Evolutionary conservation across 1,140 invertebrate species (phyloP), one percentile per base, ranked within the genome.

Genomic region (Cylas formicarius): DNA sequence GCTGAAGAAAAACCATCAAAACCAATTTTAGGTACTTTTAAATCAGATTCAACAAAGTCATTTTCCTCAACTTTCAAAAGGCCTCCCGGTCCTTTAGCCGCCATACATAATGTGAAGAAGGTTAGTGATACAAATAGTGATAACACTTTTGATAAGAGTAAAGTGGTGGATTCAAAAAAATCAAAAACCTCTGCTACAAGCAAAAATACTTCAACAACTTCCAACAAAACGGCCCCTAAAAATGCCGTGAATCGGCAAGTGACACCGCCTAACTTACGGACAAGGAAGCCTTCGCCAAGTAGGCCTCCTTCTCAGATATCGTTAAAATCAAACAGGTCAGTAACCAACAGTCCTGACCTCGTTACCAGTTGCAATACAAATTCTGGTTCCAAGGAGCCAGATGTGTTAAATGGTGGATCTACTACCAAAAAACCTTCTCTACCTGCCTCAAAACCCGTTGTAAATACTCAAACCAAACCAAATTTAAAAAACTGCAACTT

Each of bases 271-370:
- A 67, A 67, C 39, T 52, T 74, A 22, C 62, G 62, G 45, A 68
- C 59, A 4, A 65, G 68, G 9, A 67, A 61, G 11, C 50, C 62
- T 18, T 62, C 57, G 10, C 57, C 63, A 6, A 56, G 55, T 13
- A 57, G 57, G 37, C 34, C 55, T 1, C 39, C 48, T 3, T 56
- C 55, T 1, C 67, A 66, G 53, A 65, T 62, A 29, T 40, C 44
- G 10, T 4, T 50, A 3, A 66, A 65, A 42, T 48, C 49, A 24
- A 43, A 52, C 37, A 34, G 49, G 18, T 41, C 53, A 13, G 60
- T 57, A 11, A 57, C 66, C 0, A 82, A 82, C 50, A 81, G 78
- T 63, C 81, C 80, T 0, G 81, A 84, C 57, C 53, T 84, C 11
- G 80, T 83, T 5, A 81, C 79, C 0, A 82, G 79, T 53, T 84